Base-by-base conservation (phyloP, 2,113 vertebrate genomes). In the Phaethornis superciliosus region DNA sequence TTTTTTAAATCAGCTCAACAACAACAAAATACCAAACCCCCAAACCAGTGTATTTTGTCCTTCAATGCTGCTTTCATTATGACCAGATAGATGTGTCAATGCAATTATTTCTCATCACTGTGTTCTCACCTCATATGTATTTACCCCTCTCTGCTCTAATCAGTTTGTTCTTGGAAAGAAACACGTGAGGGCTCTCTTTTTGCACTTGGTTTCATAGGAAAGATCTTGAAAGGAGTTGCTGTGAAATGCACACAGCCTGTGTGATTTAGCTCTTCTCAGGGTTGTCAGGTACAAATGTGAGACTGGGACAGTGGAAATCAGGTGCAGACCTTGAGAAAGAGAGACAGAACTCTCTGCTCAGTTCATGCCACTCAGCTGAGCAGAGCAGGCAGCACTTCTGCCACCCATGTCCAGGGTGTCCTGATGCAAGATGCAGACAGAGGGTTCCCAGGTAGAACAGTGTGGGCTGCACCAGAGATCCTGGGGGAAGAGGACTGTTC, bases 401-500 rank as follows among this genome's bases (percentile, higher is more conserved):
- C 16, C 30, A 62, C 37, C 9, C 0, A 0, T 46, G 52, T 35
- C 28, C 30, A 18, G 42, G n/a, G 20, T 1, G 5, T 40, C 47
- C 33, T 4, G 16, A 10, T 22, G 46, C 16, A 44, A 40, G 40
- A 22, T 33, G 37, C 21, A 22, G 52, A 24, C 47, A 46, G 42
- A 3, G 58, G 9, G 6, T 6, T 21, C 27, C 24, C 0, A 0
- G 21, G 47, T 6, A 26, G n/a, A 30, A 30, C 64, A 24, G 14
- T 32, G 70, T 12, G 59, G 12, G 32, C 26, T 35, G 52, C 54
- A 4, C 22, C 15, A 49, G 33, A 47, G 32, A 40, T 10, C 24
- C 16, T 5, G 22, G 3, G 21, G 24, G 55, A 28, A 76, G 20
- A 33, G 24, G 24, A 20, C 7, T 22, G 33, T 14, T 40, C 30